Conservation (phyloP, 2,888 invertebrate genomes). For the Prenolepis imparis region DNA sequence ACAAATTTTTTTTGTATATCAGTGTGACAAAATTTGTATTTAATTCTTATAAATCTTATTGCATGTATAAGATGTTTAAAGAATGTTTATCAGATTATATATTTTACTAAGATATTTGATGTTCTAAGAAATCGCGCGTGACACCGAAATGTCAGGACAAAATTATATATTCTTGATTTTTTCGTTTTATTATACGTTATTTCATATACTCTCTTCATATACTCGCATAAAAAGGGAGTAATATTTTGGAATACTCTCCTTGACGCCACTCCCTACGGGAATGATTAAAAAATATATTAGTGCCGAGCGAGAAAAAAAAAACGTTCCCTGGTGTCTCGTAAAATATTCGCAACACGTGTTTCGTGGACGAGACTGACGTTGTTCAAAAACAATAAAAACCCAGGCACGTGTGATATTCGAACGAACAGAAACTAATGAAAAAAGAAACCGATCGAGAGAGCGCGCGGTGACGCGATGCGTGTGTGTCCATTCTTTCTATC, state of each 20-base stretch:
- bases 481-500: slow-evolving; percentile 26
- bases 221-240: background rate
- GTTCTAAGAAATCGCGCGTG: background rate
- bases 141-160: background rate
- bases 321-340: slow-evolving; percentile 21
- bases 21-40: background rate
- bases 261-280: background rate
- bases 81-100: background rate
- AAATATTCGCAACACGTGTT: slow-evolving; percentile 45
- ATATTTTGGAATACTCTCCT: background rate
- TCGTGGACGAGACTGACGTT: slow-evolving; percentile 11
- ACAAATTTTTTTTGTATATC: background rate
- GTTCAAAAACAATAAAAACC: slow-evolving; percentile 51
- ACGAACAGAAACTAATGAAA: slow-evolving; percentile 10
- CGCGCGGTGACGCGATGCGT: slow-evolving; percentile 5
- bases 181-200: slow-evolving; percentile 11
- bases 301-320: slow-evolving; percentile 34
- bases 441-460: background rate
- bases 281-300: slow-evolving; percentile 23
- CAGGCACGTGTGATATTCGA: slow-evolving; percentile 36
- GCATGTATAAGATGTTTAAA: background rate
- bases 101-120: background rate
- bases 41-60: background rate
- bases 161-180: background rate
- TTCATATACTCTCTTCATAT: background rate